Evolutionary conservation across 2,113 vertebrate genomes (phyloP).

Genomic region (Eira barbara): DNA sequence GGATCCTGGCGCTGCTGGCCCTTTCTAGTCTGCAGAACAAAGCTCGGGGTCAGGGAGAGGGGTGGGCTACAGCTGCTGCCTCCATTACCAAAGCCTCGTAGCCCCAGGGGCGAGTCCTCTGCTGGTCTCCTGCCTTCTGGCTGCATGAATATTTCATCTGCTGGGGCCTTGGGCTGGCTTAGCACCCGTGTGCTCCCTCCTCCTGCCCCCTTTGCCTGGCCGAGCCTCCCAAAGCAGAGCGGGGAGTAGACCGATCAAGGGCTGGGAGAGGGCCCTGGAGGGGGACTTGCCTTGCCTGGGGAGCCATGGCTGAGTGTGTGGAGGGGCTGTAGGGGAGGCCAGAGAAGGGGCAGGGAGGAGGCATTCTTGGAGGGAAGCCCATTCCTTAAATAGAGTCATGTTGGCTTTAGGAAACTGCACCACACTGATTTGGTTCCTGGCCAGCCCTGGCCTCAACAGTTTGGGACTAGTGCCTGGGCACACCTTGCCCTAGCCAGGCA

Average conservation of each 20-base stretch:
- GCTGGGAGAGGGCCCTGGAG: not conserved
- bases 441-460: not conserved
- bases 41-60: not conserved
- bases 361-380: not conserved
- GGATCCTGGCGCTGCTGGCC: not conserved
- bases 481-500: not conserved
- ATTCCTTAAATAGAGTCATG: not conserved
- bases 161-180: slow-evolving; percentile 10
- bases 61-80: slow-evolving; percentile 2
- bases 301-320: not conserved
- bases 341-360: not conserved
- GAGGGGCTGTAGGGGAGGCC: not conserved
- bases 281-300: not conserved
- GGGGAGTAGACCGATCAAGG: not conserved
- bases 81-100: not conserved
- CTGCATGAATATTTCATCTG: slow-evolving; percentile 69
- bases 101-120: not conserved
- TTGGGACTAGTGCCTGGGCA: not conserved
- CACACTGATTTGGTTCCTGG: not conserved
- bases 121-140: slow-evolving; percentile 56
- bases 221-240: not conserved
- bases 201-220: not conserved
- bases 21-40: slow-evolving; percentile 27
- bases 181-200: not conserved
- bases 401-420: not conserved